Base-by-base conservation (phyloP, 2,888 invertebrate genomes). In the Oscheius sp. region DNA sequence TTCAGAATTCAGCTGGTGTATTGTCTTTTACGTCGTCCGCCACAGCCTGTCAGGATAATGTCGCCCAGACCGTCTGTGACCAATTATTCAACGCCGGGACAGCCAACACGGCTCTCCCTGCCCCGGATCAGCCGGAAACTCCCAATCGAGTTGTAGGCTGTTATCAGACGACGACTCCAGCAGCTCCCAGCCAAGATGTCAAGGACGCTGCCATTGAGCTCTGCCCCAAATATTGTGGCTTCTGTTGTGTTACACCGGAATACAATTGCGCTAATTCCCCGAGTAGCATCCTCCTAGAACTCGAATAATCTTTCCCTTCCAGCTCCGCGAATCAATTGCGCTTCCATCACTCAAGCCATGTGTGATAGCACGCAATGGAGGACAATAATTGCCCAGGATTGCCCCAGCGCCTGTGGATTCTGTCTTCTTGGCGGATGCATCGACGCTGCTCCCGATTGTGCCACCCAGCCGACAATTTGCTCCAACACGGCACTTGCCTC, bases 401-500 rank as follows among this genome's bases (percentile, higher is more conserved):
- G 69, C 23, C 58, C 46, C 43, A 56, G 23, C 29, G 29, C 35
- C 29, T 56, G 58, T 56, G 64, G 64, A 25, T 49, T 64, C 23
- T 64, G 64, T 49, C 16, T 23, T 21, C 43, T 35, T 7, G 69
- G 69, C 56, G 69, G 69, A 1, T 69, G 69, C 25, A 45, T 69
- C 35, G 69, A 69, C 23, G 58, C 43, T 16, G 69, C 69, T 41
- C 27, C 56, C 45, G 69, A 58, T n/a, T 69, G 69, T 13, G n/a
- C 41, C 23, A 41, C 25, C n/a, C 29, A 69, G 13, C 69, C 69
- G 25, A 56, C 58, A 9, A 69, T 69, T 16, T 69, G 69, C 41
- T 16, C 27, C 1, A 23, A 27, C 13, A 16, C 21, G 29, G 25
- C 58, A 2, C 27, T 58, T 18, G 58, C 27, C 7, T 25, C 58